Base-by-base conservation (phyloP, 2,888 invertebrate species). In the Tipula confusa region DNA sequence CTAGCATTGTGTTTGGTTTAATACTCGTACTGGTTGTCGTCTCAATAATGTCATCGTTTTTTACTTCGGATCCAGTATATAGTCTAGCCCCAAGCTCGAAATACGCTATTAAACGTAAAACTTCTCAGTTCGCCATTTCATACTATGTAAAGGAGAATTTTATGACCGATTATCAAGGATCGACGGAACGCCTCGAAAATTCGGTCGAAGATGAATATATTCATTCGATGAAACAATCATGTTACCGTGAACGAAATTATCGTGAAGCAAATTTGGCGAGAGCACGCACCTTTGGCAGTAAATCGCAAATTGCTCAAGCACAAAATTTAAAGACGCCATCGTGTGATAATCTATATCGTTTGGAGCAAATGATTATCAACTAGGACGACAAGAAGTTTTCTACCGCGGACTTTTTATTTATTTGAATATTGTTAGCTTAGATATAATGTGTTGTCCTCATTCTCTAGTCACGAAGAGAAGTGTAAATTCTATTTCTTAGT, bases 111-210 rank as follows among this genome's bases (percentile, higher is more conserved):
- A 91, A 92, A 15, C 91, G 95, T 86, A 92, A 92, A 87, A 96
- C 95, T 0, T 92, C 92, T 86, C 94, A 95, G 86, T 91, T 97
- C 84, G 93, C 94, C 88, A 93, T 99, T 79, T 95, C 96, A 0
- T 99, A 98, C 89, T 99, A 94, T 89, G 98, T 99, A 84, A 98
- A 97, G 89, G 95, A 96, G 84, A 97, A 96, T 89, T 98, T 98
- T 85, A 33, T 83, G 11, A 83, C 84, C 0, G 96, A 98, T 88
- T 98, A 97, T 90, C 95, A 96, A 88, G 97, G 97, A 31, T 96
- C 95, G 84, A 90, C 98, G 87, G 92, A 94, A 84, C 92, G 96
- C 86, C 91, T 99, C 43, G 99, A 99, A 89, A 93, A 95, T 89
- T 95, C 96, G 9, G 97, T 99, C 9, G 98, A 99, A 88, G 98